Evolutionary conservation across 2,888 invertebrate genomes (phyloP).

Genomic region (Stenolophus ochropezus): DNA sequence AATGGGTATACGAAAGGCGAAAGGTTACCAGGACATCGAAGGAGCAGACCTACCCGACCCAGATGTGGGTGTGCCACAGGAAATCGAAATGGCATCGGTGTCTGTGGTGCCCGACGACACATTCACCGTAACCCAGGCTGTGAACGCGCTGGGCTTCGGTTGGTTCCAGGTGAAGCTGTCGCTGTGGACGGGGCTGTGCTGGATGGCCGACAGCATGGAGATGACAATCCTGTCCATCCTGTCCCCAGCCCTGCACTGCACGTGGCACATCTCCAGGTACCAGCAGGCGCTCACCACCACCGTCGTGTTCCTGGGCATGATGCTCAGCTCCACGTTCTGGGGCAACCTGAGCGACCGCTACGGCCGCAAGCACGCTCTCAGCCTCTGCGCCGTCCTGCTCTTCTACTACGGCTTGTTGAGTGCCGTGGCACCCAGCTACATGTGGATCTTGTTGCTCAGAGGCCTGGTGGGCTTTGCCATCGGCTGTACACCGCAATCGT

Average conservation of each 20-base stretch:
- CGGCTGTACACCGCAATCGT: conserved; percentile 98
- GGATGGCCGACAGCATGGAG: conserved; percentile 99
- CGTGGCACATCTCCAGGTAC: conserved; percentile 93
- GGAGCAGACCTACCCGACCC: conserved; percentile 75
- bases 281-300: conserved; percentile 96
- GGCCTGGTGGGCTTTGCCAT: conserved; percentile 96
- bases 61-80: conserved; percentile 74
- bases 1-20: conserved; percentile 75
- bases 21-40: conserved; percentile 80
- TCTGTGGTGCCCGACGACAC: conserved; percentile 89
- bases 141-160: conserved; percentile 90
- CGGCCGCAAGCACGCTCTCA: conserved; percentile 91
- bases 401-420: conserved; percentile 94
- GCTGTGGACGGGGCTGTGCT: conserved; percentile 88
- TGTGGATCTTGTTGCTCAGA: conserved; percentile 92
- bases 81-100: conserved; percentile 87
- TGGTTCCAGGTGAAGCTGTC: conserved; percentile 93
- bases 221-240: conserved; percentile 97
- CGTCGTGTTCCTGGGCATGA: conserved; percentile 96
- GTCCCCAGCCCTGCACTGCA: conserved; percentile 94
- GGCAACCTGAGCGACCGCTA: conserved; percentile 95
- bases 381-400: conserved; percentile 90
- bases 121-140: conserved; percentile 90
- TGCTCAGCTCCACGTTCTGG: conserved; percentile 97
- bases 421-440: conserved; percentile 92